A percentile compares a stretch with the other conserved stretches of the same genome.
Conservation (phyloP, 1,140 invertebrate genomes). For the Drosophila ananassae region DNA sequence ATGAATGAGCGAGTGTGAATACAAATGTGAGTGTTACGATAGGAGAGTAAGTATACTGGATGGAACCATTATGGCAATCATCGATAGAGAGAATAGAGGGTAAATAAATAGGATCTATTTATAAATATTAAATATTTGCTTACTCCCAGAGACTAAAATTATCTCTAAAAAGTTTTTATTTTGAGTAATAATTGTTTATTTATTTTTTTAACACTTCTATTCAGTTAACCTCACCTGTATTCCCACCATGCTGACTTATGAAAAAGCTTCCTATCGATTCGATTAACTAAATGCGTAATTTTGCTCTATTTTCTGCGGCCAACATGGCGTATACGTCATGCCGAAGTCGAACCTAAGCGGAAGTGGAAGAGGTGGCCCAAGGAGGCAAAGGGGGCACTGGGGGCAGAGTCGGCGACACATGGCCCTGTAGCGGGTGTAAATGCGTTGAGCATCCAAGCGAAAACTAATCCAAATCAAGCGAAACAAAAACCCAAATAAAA, state of each 20-base stretch:
- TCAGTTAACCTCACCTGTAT: not conserved
- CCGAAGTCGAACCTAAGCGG: conserved; percentile 27
- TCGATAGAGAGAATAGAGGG: conserved; percentile 1
- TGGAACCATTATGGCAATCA: conserved; percentile 34
- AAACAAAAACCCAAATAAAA: conserved; percentile 29
- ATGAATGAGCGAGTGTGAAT: conserved; percentile 43
- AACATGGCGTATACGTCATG: conserved; percentile 67
- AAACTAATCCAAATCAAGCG: conserved; percentile 51
- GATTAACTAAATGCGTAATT: conserved; percentile 71
- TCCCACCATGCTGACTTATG: conserved; percentile 9
- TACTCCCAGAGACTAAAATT: not conserved
- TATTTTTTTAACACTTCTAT: not conserved
- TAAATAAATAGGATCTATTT: not conserved
- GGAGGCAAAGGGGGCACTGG: not conserved
- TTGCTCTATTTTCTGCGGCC: conserved; percentile 47
- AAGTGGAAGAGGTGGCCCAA: conserved; percentile 14
- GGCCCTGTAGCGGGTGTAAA: conserved; percentile 47
- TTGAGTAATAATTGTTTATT: not conserved
- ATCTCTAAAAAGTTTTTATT: not conserved
- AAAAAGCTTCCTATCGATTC: conserved; percentile 40
- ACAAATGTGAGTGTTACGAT: conserved; percentile 23
- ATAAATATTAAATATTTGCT: not conserved
- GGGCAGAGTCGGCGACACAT: conserved; percentile 23
- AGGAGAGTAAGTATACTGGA: conserved; percentile 24
- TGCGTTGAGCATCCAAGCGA: conserved; percentile 52